Evolutionary conservation across 2,888 invertebrate species (phyloP), one percentile per base, ranked within the genome.

Genomic region (Rotaria macrura): DNA sequence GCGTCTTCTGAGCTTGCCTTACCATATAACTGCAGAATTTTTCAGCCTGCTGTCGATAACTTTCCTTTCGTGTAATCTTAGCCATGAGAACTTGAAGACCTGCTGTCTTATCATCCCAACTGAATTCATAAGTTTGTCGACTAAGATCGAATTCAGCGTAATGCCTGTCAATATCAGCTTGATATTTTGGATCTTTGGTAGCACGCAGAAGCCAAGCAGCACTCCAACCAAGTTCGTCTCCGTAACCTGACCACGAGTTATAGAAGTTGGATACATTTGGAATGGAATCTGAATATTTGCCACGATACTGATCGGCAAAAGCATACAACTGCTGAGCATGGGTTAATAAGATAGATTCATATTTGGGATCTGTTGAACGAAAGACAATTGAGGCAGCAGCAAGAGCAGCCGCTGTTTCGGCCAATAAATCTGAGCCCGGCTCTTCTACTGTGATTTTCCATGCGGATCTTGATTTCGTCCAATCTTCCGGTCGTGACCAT

Each of bases 401-500:
- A 84, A 93, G 89, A 9, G 93, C 93, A 0, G 93, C 93, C 0
- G 93, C 92, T 0, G 92, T 92, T 89, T 93, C 93, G 1, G 92
- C 93, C 1, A 93, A 93, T n/a, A 93, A 89, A 88, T 93, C 93
- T 1, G 93, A 92, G 52, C 93, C 93, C 86, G 93, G 93, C 88
- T 92, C 91, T 52, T 92, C 89, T 17, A 90, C 88, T 87, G 92
- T 92, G 84, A 93, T 92, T 89, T 93, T 93, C 89, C 92, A 89
- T 47, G 93, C 92, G 2, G 93, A 93, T 86, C 93, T 90, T 1
- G 91, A 90, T 90, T 92, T 92, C 86, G 92, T 93, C 89, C 89
- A 90, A 84, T 93, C 93, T 89, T 93, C 93, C 6, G 93, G 93
- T 84, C 93, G 90, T 4, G 93, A 93, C 93, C 93, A 93, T 88